Base-by-base conservation (phyloP, 2,113 vertebrate genomes). In the Rhinopithecus roxellana region DNA sequence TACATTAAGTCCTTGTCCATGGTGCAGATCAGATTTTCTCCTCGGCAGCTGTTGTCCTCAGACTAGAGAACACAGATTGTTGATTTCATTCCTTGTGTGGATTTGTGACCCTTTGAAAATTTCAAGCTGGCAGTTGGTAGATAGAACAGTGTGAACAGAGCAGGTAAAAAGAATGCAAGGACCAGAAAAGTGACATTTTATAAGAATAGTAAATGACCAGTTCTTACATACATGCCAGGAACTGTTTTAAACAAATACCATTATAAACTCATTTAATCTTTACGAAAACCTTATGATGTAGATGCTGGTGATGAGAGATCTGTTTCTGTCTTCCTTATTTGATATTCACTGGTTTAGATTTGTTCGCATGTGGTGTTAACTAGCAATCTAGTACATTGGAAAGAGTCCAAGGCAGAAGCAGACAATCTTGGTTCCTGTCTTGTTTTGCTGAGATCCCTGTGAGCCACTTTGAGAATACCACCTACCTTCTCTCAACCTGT, bases 201-300 rank as follows among this genome's bases (percentile, higher is more conserved):
- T 20, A 38, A 98, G 27, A 45, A 57, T 22, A 25, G 50, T 25
- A 45, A 91, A 70, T 70, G 74, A 14, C 30, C 4, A 5, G 55
- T 32, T 85, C 13, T 43, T 27, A 5, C 6, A 18, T 8, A 18
- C 0, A 0, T 8, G 0, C 18, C n/a, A 14, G 10, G 40, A 22
- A 12, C 87, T 79, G 3, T 70, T 90, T 13, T 57, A 77, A 94
- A 72, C 6, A 18, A 25, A 4, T 11, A 12, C 2, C 22, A 32
- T 81, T n/a, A 59, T 13, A 50, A 55, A 50, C 38, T 45, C 23
- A 38, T 35, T 89, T 59, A 17, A 78, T 82, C 40, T 8, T 43
- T 1, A 27, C 3, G 38, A 30, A 90, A 38, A n/a, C 10, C 22
- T 30, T 30, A 35, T 5, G 13, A 14, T 1, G 1, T 35, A 67